A percentile compares a stretch with the other conserved stretches of the same genome.
Evolutionary conservation across 2,113 vertebrate species (phyloP).

Genomic region (Coracopsis vasa): DNA sequence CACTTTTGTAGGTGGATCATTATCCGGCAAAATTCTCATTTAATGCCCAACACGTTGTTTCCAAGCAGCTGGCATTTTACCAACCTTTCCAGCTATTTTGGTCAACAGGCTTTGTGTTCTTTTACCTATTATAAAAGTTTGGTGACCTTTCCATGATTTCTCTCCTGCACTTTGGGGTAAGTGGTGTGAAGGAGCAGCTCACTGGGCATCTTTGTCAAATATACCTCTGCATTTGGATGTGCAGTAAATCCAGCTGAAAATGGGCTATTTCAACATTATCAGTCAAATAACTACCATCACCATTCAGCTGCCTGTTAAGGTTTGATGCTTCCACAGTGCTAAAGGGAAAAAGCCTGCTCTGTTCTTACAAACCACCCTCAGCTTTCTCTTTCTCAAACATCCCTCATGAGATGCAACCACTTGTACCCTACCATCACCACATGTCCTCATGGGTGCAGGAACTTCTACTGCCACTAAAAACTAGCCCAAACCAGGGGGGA

Average conservation of each 20-base stretch:
- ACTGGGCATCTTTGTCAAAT: background rate
- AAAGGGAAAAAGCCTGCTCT: background rate
- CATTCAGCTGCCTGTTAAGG: background rate
- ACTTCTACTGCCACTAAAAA: background rate
- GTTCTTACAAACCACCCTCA: background rate
- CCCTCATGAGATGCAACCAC: background rate
- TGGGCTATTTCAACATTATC: background rate
- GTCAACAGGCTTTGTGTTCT: background rate
- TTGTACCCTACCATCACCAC: background rate
- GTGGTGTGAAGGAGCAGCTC: background rate
- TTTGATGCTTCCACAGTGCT: background rate
- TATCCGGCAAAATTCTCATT: background rate
- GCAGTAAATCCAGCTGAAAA: background rate
- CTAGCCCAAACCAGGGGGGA: background rate
- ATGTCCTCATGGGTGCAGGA: background rate
- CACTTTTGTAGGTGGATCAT: background rate
- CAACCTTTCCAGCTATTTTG: constrained; percentile 1
- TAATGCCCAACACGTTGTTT: background rate
- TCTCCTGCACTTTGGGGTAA: background rate
- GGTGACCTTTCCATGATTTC: background rate
- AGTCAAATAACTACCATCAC: background rate
- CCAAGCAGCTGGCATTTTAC: background rate
- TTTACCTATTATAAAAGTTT: background rate
- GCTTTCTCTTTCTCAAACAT: background rate
- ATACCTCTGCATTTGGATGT: background rate